Evolutionary conservation across 2,113 vertebrate species (phyloP).

Genomic region (Nothocercus julius): DNA sequence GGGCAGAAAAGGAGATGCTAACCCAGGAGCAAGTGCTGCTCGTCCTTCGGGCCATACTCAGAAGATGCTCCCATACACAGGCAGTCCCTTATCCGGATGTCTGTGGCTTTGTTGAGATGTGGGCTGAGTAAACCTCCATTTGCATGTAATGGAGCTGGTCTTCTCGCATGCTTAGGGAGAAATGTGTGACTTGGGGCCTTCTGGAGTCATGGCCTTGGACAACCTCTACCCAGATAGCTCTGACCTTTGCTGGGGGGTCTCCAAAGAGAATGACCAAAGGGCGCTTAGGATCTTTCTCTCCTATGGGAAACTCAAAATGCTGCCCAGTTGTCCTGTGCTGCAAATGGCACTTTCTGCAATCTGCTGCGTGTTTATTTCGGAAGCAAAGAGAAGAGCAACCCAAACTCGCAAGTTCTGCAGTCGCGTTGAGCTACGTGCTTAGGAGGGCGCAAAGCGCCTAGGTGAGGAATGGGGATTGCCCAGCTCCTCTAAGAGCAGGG

Average conservation of each 20-base stretch:
- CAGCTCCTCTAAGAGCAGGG: not conserved
- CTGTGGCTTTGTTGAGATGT: not conserved
- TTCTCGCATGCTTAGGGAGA: accelerated
- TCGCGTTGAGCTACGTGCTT: not conserved
- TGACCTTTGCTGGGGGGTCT: not conserved
- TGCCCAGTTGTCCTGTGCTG: not conserved
- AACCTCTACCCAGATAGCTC: not conserved
- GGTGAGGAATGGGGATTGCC: not conserved
- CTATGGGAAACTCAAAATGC: not conserved
- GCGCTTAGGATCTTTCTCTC: not conserved
- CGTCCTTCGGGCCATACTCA: not conserved
- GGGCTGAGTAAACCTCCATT: not conserved
- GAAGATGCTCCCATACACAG: not conserved
- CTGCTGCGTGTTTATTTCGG: not conserved
- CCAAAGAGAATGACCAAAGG: not conserved
- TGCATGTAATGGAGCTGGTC: accelerated
- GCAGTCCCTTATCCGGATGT: not conserved
- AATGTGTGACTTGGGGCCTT: not conserved
- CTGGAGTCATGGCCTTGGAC: not conserved
- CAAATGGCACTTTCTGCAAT: not conserved
- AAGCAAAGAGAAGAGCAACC: not conserved
- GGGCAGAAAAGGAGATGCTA: not conserved
- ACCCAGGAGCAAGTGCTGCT: too few relatives aligned
- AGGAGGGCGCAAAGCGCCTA: not conserved
- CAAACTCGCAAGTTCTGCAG: not conserved